Base-by-base conservation (phyloP, 2,888 invertebrate genomes). In the Acleris laterana region DNA sequence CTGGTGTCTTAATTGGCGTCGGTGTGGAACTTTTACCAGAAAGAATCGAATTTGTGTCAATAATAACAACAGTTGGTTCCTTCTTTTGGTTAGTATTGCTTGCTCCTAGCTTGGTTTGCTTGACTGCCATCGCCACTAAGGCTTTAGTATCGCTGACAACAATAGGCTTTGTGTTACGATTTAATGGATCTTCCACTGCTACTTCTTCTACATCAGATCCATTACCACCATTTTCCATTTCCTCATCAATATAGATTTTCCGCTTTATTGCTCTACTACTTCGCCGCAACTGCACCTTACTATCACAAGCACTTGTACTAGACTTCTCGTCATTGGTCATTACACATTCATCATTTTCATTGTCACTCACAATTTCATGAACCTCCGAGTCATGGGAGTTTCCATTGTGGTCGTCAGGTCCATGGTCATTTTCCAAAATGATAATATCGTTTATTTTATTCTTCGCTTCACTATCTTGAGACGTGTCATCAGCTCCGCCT, bases 51-150 rank as follows among this genome's bases (percentile, higher is more conserved):
- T 96, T 96, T 13, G 96, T 96, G 78, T 97, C 96, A 72, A 97
- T 96, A 58, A 97, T 96, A 42, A 96, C 96, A 72, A 96, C 89
- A 7, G 96, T 96, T 0, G 96, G 95, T 82, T 97, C 95, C 77
- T 96, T 95, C 80, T 96, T 95, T 57, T 90, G 89, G 61, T 72
- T 76, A 61, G 79, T 77, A 20, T 69, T 72, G 48, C 77, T 74
- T 64, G 74, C 70, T 22, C 61, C 61, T 6, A 74, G 57, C 70
- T 80, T 84, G 63, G 83, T 79, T 70, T 87, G 83, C 75, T 95
- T 95, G 16, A 95, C 93, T 11, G 96, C 95, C 74, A 96, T 95
- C 81, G 96, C 95, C 2, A 95, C 95, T 70, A 96, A 86, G 62
- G 94, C 92, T 81, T 96, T 96, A 1, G 96, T 95, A 77, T 96